These are phyloP conservation scores for Hemitrygon akajei DNA, from an alignment of 2,797 vertebrate genomes.

Conservation along the genomic window DNA sequence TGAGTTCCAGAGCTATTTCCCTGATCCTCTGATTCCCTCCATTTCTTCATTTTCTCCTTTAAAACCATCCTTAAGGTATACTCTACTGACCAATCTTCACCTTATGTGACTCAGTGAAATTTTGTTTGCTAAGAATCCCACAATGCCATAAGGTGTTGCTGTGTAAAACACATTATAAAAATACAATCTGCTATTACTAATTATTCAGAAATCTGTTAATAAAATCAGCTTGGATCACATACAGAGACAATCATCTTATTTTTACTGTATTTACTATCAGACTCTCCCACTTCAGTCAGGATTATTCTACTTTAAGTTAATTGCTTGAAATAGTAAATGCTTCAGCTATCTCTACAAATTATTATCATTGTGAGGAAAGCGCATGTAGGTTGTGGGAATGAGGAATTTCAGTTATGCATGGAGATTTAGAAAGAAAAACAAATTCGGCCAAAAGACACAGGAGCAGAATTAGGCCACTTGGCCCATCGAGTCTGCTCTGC, in stretches of 20 bases:
- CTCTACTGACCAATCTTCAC: neutral
- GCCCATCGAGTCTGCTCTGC: too few relatives aligned
- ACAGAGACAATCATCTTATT: neutral
- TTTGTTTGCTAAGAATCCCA: neutral
- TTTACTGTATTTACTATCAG: neutral
- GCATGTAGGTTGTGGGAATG: neutral
- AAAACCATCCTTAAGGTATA: neutral
- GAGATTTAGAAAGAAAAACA: neutral
- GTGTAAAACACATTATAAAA: neutral
- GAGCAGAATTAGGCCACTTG: too few relatives aligned
- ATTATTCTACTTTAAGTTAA: neutral
- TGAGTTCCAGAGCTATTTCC: too few relatives aligned
- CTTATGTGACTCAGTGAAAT: neutral
- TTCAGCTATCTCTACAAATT: neutral
- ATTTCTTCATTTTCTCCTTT: neutral
- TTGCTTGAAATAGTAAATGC: neutral
- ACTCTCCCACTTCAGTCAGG: neutral
- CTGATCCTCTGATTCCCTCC: too few relatives aligned
- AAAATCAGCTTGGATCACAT: neutral
- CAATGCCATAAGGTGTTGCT: neutral
- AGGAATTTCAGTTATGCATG: neutral
- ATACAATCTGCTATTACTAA: neutral
- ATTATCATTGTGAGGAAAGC: neutral
- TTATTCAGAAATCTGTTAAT: neutral
- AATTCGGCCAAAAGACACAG: too few relatives aligned